Percentiles rank a stretch among this genome's conserved stretches.
phyloP scores from a whole-genome alignment of 2,888 invertebrate genomes.

The Latrodectus elegans region DNA sequence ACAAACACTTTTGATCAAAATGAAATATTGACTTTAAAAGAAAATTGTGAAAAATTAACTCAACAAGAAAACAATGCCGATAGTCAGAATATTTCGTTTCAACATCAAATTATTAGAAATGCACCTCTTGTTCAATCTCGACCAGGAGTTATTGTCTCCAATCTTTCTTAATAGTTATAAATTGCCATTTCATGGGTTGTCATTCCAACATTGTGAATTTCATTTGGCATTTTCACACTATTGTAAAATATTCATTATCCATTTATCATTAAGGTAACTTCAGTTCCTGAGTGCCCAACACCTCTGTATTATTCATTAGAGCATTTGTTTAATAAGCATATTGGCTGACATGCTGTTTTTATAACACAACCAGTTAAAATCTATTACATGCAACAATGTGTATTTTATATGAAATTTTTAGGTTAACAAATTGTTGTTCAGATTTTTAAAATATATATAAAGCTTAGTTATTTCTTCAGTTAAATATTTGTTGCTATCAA shows the following conservation, averaged over 20 bases:
- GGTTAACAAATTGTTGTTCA: neutral
- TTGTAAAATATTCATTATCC: conserved; percentile 60
- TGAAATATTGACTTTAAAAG: conserved; percentile 7
- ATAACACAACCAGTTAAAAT: neutral
- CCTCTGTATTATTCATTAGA: conserved; percentile 28
- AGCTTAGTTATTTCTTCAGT: neutral
- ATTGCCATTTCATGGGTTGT: conserved; percentile 22
- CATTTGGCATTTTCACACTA: conserved; percentile 39
- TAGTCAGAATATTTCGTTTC: conserved; percentile 58
- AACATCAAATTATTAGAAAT: conserved; percentile 71
- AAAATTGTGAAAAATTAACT: conserved; percentile 50
- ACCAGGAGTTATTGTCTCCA: conserved; percentile 90
- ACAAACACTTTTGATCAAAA: conserved; percentile 16
- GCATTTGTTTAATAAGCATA: conserved; percentile 2
- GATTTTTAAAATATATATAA: neutral
- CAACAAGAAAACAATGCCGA: neutral
- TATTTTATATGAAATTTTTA: no score
- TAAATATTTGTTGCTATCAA: no score
- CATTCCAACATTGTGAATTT: conserved; percentile 62
- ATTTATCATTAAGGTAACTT: conserved; percentile 50
- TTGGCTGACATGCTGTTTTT: neutral
- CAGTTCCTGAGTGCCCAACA: conserved; percentile 68
- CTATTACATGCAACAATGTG: no score
- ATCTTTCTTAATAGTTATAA: conserved; percentile 67
- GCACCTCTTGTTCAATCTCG: conserved; percentile 80